These are phyloP conservation scores for Heteropelma amictum DNA, from an alignment of 2,888 invertebrate genomes.

Conservation along the genomic window DNA sequence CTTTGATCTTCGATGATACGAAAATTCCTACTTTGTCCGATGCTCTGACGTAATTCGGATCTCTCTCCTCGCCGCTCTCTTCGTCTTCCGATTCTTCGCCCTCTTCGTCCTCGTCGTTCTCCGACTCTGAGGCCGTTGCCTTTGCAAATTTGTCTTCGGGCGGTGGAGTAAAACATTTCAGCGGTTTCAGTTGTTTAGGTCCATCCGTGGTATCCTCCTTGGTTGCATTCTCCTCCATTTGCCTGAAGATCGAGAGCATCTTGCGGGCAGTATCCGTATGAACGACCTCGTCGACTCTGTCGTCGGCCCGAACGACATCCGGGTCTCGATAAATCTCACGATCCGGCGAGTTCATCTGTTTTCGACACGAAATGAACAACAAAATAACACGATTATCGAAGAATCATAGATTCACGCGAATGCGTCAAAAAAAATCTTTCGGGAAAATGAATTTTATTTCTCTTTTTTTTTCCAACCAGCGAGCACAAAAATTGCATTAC, in stretches of 20 bases:
- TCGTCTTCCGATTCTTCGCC: slow-evolving; percentile 79
- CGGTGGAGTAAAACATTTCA: slow-evolving; percentile 94
- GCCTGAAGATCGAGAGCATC: slow-evolving; percentile 93
- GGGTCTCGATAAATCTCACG: slow-evolving; percentile 87
- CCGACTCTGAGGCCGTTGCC: slow-evolving; percentile 78
- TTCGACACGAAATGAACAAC: slow-evolving; percentile 7
- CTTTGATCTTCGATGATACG: too few relatives aligned
- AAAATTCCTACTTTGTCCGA: slow-evolving; percentile 76
- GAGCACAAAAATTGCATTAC: too few relatives aligned
- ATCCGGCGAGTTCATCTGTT: slow-evolving; percentile 84
- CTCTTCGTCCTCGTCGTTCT: slow-evolving; percentile 80
- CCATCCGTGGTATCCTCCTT: slow-evolving; percentile 81
- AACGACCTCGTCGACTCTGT: slow-evolving; percentile 78
- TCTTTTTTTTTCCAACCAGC: too few relatives aligned
- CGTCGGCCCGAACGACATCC: slow-evolving; percentile 83
- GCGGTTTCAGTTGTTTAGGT: slow-evolving; percentile 91
- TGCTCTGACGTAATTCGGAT: slow-evolving; percentile 78
- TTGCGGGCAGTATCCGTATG: slow-evolving; percentile 85
- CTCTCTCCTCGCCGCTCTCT: slow-evolving; percentile 77
- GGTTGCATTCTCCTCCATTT: slow-evolving; percentile 87
- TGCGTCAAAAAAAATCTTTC: background rate
- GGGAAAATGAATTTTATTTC: too few relatives aligned
- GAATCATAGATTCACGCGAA: too few relatives aligned
- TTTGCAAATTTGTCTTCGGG: slow-evolving; percentile 83
- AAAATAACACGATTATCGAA: background rate